Base-by-base conservation (phyloP, 2,797 vertebrate species). In the Tragelaphus oryx region DNA sequence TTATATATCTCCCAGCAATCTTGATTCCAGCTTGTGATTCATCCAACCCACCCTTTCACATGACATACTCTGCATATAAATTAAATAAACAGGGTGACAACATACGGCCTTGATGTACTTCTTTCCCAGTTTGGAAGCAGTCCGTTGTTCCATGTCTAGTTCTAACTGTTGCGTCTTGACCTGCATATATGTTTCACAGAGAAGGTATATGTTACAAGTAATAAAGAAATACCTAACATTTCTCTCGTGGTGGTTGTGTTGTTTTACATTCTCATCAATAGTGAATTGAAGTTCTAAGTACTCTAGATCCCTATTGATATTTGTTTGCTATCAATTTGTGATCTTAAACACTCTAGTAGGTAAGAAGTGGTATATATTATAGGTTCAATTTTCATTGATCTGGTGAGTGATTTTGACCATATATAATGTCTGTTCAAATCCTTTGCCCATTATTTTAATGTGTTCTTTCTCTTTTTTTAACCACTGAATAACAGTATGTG, bases 381-480 rank as follows among this genome's bases (percentile, higher is more conserved):
- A 28, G 44, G 52, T 80, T 68, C 3, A 46, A 41, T 88, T 88
- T 95, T 94, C 59, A 81, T 85, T 78, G 78, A 62, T n/a, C 8
- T 46, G 26, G 5, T 89, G 17, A 71, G 44, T 94, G 11, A 85
- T n/a, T 95, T 80, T 94, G 28, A 93, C 90, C 17, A 81, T 44
- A 46, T 79, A 6, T 55, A 54, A 1, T 52, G 11, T 0, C 24
- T 76, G 1, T 62, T 91, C 22, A 91, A 17, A 17, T 44, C 18
- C 52, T 86, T 85, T 81, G 54, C 75, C 30, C n/a, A 44, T 71
- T 62, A 52, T 68, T 94, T 81, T 55, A 80, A 68, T 91, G 16
- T 0, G 8, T 52, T 78, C 2, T 37, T 37, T 52, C 8, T 52
- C 3, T 46, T 12, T 22, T 71, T 93, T 76, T 55, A 60, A 28